A percentile compares a stretch with the other conserved stretches of the same genome.
These are phyloP conservation scores for Drosophila sordidula DNA, from an alignment of 2,888 invertebrate genomes.

Conservation along the genomic window DNA sequence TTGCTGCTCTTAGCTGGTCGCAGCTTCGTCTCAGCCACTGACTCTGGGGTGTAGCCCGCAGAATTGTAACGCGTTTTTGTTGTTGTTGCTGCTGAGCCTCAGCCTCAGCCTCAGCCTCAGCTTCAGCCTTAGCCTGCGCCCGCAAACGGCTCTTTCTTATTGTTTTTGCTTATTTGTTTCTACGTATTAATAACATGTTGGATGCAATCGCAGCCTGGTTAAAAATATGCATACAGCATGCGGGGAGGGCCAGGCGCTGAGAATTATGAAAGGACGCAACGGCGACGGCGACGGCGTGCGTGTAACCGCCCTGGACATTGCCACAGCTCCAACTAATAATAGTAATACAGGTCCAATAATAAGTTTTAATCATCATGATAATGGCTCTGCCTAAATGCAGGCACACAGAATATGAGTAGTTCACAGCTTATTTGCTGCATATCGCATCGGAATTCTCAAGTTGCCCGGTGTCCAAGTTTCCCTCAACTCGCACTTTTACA, in stretches of 20 bases:
- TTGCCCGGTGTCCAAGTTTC: constrained; percentile 4
- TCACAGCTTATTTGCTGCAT: constrained; percentile 42
- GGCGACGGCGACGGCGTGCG: constrained; percentile 60
- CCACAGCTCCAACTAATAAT: constrained; percentile 65
- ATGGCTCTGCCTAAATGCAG: constrained; percentile 65
- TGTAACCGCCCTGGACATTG: constrained; percentile 60
- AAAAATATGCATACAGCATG: constrained; percentile 71
- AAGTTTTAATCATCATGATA: constrained; percentile 82
- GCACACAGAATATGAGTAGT: constrained; percentile 30
- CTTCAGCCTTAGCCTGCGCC: constrained; percentile 26
- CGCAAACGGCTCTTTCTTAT: constrained; percentile 67
- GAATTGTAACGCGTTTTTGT: constrained; percentile 77
- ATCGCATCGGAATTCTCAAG: constrained; percentile 27
- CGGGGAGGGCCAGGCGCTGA: constrained; percentile 18
- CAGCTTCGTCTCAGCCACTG: constrained; percentile 40
- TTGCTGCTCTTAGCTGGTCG: constrained; percentile 39
- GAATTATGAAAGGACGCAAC: constrained; percentile 72
- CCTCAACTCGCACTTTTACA: constrained; percentile 27
- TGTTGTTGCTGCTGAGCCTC: constrained; percentile 49
- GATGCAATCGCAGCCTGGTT: constrained; percentile 74
- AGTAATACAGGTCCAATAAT: constrained; percentile 78
- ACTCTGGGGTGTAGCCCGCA: constrained; percentile 75
- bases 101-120: constrained; percentile 20
- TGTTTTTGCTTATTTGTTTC: constrained; percentile 82
- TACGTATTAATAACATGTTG: constrained; percentile 82